Percentiles rank a stretch among this genome's conserved stretches.
Evolutionary conservation across 2,113 vertebrate species (phyloP).

Genomic region (Nycticryphes semicollaris): DNA sequence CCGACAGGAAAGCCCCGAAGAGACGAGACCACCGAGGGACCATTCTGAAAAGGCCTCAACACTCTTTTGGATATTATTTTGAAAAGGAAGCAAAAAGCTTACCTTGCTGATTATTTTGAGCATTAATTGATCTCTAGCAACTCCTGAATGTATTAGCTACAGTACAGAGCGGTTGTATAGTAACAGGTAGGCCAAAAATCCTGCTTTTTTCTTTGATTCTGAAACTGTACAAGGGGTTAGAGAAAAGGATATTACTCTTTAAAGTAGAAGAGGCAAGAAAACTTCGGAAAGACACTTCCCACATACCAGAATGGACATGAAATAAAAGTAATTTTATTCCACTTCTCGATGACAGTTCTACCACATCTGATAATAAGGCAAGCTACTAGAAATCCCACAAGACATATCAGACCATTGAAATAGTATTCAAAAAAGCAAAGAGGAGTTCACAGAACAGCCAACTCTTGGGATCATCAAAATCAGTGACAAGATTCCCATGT

Average conservation of each 20-base stretch:
- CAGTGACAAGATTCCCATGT: not conserved
- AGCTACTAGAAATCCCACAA: conserved; percentile 62
- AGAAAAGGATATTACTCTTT: not conserved
- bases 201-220: not conserved
- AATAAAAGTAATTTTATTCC: conserved; percentile 66
- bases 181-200: not conserved
- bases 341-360: conserved; percentile 52
- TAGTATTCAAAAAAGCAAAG: conserved; percentile 30
- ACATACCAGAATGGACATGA: conserved; percentile 15
- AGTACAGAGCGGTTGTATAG: not conserved
- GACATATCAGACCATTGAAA: conserved; percentile 41
- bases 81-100: not conserved
- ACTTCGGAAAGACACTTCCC: conserved; percentile 10
- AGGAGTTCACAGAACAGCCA: conserved; percentile 42
- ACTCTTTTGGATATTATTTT: not conserved
- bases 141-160: not conserved
- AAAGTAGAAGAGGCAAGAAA: not conserved
- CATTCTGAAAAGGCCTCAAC: not conserved
- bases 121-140: not conserved
- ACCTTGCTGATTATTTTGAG: not conserved
- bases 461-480: conserved; percentile 15
- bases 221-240: not conserved
- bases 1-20: not conserved
- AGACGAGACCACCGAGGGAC: fast-evolving
- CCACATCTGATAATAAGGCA: conserved; percentile 32